These are phyloP conservation scores for Carassius carassius DNA, from an alignment of 2,113 vertebrate genomes.

Conservation along the genomic window DNA sequence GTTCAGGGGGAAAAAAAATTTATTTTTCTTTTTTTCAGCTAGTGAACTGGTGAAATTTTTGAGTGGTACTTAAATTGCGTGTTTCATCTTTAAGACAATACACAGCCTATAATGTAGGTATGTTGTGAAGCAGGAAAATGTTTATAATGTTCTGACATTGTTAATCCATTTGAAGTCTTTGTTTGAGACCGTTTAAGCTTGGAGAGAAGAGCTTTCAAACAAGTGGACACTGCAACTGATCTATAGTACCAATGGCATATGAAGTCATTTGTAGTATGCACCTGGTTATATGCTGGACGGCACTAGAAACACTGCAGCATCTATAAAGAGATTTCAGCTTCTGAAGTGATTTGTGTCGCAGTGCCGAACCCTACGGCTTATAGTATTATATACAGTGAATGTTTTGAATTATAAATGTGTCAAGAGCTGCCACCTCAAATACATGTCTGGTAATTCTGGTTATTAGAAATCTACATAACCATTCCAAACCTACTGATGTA, in stretches of 20 bases:
- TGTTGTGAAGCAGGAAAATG: neutral
- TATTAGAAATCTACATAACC: conserved; percentile 39
- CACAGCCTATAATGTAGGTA: neutral
- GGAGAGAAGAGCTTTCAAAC: neutral
- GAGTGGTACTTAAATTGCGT: neutral
- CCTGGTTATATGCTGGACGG: conserved; percentile 4
- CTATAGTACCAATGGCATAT: neutral
- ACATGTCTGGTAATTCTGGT: conserved; percentile 24
- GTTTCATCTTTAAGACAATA: neutral
- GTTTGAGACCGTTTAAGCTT: neutral
- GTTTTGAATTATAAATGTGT: conserved; percentile 32
- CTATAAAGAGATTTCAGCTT: conserved; percentile 26
- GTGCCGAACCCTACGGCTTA: conserved; percentile 15
- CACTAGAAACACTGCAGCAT: conserved; percentile 17
- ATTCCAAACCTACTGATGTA: neutral
- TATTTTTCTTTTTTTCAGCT: neutral
- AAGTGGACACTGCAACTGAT: neutral
- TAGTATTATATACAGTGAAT: conserved; percentile 29
- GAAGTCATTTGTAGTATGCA: neutral
- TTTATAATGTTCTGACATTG: neutral
- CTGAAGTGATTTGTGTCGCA: conserved; percentile 12
- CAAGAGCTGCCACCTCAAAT: conserved; percentile 25
- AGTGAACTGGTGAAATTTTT: too few relatives aligned
- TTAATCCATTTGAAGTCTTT: conserved; percentile 26
- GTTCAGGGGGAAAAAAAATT: neutral